Percentiles rank a stretch among this genome's conserved stretches.
Evolutionary conservation across 2,113 vertebrate species (phyloP).

Genomic region (Atrichornis clamosus): DNA sequence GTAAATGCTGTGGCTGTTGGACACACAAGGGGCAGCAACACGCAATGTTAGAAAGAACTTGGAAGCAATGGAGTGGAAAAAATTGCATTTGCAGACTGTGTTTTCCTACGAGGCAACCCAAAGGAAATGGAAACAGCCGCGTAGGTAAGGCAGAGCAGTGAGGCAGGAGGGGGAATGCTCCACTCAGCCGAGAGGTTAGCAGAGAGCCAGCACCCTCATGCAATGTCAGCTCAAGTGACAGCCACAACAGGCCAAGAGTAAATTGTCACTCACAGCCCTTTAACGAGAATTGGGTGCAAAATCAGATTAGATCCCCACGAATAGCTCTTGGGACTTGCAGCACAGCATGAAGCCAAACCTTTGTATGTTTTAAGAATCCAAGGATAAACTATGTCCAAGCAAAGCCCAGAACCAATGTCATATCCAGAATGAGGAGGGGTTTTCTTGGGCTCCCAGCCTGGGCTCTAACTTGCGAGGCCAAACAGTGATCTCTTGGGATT

Average conservation of each 20-base stretch:
- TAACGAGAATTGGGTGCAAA: accelerated
- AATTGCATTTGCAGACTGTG: not conserved
- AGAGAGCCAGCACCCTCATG: not conserved
- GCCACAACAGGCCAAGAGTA: not conserved
- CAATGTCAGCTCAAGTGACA: not conserved
- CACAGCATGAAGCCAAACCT: not conserved
- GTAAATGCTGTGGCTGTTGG: not conserved
- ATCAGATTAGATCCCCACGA: not conserved
- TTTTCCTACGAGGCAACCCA: not conserved
- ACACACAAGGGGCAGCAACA: not conserved
- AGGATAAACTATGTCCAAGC: not conserved
- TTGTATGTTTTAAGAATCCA: not conserved
- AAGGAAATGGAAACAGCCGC: not conserved
- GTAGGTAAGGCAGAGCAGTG: accelerated
- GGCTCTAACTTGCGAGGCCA: not conserved
- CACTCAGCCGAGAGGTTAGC: accelerated
- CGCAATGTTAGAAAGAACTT: not conserved
- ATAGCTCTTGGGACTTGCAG: not conserved
- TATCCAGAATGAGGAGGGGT: not conserved
- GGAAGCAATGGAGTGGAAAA: constrained; percentile 22
- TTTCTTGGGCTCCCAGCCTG: not conserved
- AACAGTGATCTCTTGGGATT: not conserved
- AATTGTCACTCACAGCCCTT: not conserved
- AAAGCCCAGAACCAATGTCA: not conserved
- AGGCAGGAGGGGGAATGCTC: not conserved